Conservation (phyloP, 2,888 invertebrate species). For the Sinodicranocentrus sp. region DNA sequence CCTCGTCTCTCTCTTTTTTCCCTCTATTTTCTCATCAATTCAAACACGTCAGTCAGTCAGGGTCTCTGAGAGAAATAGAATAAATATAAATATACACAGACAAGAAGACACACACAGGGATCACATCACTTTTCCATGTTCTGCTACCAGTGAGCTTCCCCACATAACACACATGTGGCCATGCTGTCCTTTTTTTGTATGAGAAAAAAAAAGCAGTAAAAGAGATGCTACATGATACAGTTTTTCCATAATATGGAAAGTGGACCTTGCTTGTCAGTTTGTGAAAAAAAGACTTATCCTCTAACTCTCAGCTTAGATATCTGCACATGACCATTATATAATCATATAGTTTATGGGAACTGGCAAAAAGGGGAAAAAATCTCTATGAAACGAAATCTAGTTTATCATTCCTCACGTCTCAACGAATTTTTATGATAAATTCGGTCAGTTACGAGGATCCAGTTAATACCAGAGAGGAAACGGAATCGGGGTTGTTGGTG, state of each 20-base stretch:
- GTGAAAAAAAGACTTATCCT: neutral
- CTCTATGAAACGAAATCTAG: neutral
- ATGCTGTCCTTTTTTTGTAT: conserved; percentile 6
- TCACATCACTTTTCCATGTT: neutral
- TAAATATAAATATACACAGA: neutral
- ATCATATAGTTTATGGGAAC: too few species aligned
- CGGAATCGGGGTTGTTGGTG: too few species aligned
- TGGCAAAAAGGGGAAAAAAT: conserved; percentile 17
- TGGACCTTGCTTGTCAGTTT: neutral
- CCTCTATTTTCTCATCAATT: conserved; percentile 17
- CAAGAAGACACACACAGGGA: neutral
- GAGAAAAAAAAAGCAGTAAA: too few species aligned
- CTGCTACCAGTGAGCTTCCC: neutral
- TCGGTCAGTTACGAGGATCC: neutral
- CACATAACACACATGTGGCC: conserved; percentile 22
- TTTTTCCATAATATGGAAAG: conserved; percentile 13
- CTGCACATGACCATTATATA: too few species aligned
- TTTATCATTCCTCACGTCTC: conserved; percentile 6
- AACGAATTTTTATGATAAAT: conserved; percentile 1
- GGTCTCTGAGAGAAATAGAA: conserved; percentile 3
- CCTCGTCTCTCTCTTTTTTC: conserved; percentile 28
- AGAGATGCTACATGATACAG: neutral
- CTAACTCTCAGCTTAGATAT: too few species aligned
- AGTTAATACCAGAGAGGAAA: conserved; percentile 15
- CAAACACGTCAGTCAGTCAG: conserved; percentile 11